A percentile compares a stretch with the other conserved stretches of the same genome.
phyloP scores from a whole-genome alignment of 1,140 invertebrate species.

The Apis florea region DNA sequence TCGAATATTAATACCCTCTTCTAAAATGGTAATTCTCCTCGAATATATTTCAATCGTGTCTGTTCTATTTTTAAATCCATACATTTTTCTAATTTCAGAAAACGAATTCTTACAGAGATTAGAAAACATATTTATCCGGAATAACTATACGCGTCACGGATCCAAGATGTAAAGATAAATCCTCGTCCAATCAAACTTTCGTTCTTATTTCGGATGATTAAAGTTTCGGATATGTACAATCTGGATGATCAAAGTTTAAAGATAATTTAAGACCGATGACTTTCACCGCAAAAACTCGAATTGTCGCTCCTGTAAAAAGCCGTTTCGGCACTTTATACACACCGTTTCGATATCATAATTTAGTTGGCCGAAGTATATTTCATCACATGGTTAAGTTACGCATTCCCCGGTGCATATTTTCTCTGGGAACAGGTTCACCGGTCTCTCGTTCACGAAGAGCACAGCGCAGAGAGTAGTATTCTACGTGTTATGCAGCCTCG shows the following conservation, averaged over 20 bases:
- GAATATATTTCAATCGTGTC: not conserved
- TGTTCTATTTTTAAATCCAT: too few species aligned
- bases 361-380: slow-evolving; percentile 5
- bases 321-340: not conserved
- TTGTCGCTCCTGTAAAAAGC: not conserved
- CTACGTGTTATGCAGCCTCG: not conserved
- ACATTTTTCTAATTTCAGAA: too few species aligned
- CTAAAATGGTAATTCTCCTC: not conserved
- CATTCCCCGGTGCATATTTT: slow-evolving; percentile 5
- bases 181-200: not conserved
- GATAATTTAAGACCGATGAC: slow-evolving; percentile 27
- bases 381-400: slow-evolving; percentile 23
- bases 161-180: too few species aligned
- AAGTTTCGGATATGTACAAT: not conserved
- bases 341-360: slow-evolving; percentile 14
- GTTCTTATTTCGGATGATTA: not conserved
- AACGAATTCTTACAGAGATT: too few species aligned
- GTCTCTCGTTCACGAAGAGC: not conserved
- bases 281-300: slow-evolving; percentile 6
- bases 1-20: not conserved
- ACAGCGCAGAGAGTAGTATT: not conserved
- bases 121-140: too few species aligned
- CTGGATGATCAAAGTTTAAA: not conserved
- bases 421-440: slow-evolving; percentile 17
- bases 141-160: too few species aligned